phyloP scores from a whole-genome alignment of 1,140 invertebrate species.

The Physella acuta region DNA sequence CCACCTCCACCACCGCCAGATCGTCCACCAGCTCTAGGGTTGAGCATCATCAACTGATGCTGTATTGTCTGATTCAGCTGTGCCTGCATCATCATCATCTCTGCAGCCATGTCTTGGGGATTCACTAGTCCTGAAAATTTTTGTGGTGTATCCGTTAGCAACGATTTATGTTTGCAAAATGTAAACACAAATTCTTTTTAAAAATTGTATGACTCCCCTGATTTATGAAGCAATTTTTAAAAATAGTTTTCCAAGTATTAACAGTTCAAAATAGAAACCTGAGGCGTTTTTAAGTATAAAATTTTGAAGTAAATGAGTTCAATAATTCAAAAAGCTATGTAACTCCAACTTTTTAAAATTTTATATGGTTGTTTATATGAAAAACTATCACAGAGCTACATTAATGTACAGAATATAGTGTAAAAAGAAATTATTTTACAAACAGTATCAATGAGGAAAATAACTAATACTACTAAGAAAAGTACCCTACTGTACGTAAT shows the following conservation, averaged over 20 bases:
- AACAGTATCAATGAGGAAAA: no score
- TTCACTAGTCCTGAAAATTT: not conserved
- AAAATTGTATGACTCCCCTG: not conserved
- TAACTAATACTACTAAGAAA: no score
- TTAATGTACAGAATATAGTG: no score
- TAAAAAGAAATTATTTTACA: no score
- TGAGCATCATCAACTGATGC: constrained; percentile 24
- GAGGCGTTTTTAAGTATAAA: not conserved
- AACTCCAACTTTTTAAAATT: no score
- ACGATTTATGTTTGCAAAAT: not conserved
- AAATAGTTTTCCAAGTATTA: not conserved
- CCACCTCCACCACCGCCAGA: not conserved
- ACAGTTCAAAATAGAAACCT: not conserved
- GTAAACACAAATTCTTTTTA: not conserved
- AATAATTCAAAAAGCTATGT: no score
- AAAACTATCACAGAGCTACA: no score
- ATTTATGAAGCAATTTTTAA: not conserved
- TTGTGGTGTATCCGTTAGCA: not conserved
- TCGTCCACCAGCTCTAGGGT: constrained; percentile 1
- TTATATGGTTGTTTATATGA: no score
- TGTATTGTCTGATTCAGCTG: constrained; percentile 25
- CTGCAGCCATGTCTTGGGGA: constrained; percentile 21
- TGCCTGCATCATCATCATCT: constrained; percentile 31
- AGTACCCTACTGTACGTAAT: no score
- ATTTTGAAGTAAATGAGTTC: no score